Evolutionary conservation across 2,113 vertebrate genomes (phyloP).

Genomic region (Melanotaenia duboulayi): DNA sequence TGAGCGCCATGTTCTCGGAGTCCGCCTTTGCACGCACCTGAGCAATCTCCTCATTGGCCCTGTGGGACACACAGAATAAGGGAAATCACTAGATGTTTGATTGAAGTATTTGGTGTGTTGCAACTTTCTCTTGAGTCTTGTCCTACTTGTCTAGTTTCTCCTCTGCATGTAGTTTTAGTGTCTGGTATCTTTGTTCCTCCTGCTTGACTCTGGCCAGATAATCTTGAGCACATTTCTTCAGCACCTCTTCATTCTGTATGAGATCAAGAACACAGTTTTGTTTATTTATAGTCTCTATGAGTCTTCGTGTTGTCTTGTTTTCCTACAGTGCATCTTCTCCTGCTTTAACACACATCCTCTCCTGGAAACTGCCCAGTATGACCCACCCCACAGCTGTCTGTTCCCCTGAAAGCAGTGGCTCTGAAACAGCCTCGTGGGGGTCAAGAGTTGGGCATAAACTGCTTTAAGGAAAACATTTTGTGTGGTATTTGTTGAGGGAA

Average conservation of each 20-base stretch:
- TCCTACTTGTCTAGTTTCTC: constrained; percentile 97
- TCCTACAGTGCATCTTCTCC: too few species aligned
- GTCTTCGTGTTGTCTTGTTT: too few species aligned
- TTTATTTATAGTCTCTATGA: not conserved
- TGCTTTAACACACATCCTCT: too few species aligned
- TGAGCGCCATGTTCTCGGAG: constrained; percentile 90
- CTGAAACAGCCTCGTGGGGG: too few species aligned
- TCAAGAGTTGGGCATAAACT: not conserved
- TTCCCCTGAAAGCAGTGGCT: too few species aligned
- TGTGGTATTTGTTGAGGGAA: not conserved
- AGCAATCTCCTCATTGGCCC: constrained; percentile 97
- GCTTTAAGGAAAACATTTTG: not conserved
- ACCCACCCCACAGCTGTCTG: too few species aligned
- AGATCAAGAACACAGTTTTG: constrained; percentile 9
- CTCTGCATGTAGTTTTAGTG: constrained; percentile 94
- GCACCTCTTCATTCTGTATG: constrained; percentile 93
- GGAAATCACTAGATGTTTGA: not conserved
- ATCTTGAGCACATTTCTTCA: constrained; percentile 98
- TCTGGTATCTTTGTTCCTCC: constrained; percentile 96
- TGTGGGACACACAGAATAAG: constrained; percentile 49
- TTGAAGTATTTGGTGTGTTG: not conserved
- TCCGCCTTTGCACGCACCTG: constrained; percentile 92
- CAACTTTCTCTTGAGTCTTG: constrained; percentile 38
- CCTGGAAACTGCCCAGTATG: too few species aligned
- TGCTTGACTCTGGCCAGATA: constrained; percentile 93